These are phyloP conservation scores for Coenobita brevimanus DNA, from an alignment of 1,140 invertebrate species.

Conservation along the genomic window DNA sequence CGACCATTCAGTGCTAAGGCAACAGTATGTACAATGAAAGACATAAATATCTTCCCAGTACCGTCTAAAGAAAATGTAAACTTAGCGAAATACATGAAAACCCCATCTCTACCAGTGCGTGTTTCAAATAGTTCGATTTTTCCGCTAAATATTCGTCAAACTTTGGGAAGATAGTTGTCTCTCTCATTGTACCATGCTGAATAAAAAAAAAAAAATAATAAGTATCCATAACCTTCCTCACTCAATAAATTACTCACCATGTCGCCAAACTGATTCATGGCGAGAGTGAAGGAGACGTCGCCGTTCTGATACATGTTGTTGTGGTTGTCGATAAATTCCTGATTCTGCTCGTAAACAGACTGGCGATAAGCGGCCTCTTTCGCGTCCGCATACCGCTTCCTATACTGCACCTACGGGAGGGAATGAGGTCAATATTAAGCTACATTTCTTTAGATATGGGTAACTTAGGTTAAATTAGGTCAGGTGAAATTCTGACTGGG, in stretches of 20 bases:
- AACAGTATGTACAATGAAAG: no score
- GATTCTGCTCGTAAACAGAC: neutral
- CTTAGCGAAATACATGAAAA: no score
- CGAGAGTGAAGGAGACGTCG: neutral
- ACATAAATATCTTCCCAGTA: no score
- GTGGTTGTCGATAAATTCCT: neutral
- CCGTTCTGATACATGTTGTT: neutral
- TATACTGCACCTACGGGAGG: neutral
- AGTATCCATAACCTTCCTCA: neutral
- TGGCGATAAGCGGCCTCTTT: slow-evolving; percentile 7
- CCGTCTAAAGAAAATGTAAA: no score
- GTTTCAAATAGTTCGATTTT: no score
- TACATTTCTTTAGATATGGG: neutral
- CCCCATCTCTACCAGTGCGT: no score
- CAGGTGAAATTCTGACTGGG: no score
- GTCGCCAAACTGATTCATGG: neutral
- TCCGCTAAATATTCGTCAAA: no score
- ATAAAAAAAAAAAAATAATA: neutral
- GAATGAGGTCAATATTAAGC: neutral
- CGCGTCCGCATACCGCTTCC: neutral
- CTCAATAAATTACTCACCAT: neutral
- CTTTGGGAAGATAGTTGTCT: no score
- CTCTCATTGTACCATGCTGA: no score
- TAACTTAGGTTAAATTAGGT: neutral
- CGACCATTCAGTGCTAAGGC: no score